A percentile compares a stretch with the other conserved stretches of the same genome.
Evolutionary conservation across 2,888 invertebrate species (phyloP).

Genomic region (Dendrolimus pini): DNA sequence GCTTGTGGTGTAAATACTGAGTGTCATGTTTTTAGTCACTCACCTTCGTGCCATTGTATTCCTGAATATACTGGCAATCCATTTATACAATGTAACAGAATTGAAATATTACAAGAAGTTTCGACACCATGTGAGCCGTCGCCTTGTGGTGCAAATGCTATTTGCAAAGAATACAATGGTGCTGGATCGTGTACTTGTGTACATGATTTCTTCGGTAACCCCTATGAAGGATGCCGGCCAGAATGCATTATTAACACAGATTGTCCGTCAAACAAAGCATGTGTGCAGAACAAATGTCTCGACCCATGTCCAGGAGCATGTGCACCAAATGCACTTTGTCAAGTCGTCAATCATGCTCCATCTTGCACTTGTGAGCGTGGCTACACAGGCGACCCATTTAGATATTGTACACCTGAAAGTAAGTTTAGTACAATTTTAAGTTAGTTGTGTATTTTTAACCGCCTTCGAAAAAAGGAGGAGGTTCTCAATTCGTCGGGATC

Average conservation of each 20-base stretch:
- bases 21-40: conserved; percentile 85
- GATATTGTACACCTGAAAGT: conserved; percentile 77
- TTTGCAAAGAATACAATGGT: conserved; percentile 77
- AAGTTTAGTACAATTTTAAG: conserved; percentile 36
- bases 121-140: conserved; percentile 78
- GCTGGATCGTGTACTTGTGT: conserved; percentile 83
- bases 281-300: conserved; percentile 82
- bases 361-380: conserved; percentile 81
- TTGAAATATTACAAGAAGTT: conserved; percentile 49
- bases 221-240: conserved; percentile 85
- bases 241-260: conserved; percentile 84
- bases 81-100: conserved; percentile 78
- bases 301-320: conserved; percentile 89
- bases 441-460: no score
- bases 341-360: conserved; percentile 83
- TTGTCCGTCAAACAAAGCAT: conserved; percentile 82
- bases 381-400: conserved; percentile 85
- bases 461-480: no score
- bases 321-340: conserved; percentile 84
- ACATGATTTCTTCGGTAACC: conserved; percentile 83
- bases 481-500: no score
- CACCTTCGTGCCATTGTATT: conserved; percentile 82
- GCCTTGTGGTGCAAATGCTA: conserved; percentile 81
- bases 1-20: conserved; percentile 84
- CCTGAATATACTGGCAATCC: conserved; percentile 85